Evolutionary conservation across 37 sponge, comb jelly and placozoan genomes (phyloP).

Genomic region (Axinella damicornis): DNA sequence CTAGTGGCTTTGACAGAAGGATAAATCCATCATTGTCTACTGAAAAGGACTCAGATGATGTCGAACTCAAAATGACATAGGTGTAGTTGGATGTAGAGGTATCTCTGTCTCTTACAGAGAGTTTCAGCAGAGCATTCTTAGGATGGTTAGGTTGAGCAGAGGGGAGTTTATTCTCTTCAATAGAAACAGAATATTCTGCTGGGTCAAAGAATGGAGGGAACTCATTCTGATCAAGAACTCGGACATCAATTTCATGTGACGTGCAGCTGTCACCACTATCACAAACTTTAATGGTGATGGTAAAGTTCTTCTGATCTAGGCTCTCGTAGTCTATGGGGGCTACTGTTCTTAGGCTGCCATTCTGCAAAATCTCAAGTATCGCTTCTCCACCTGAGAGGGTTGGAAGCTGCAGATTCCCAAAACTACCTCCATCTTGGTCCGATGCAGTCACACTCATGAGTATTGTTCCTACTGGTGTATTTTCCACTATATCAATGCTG

Average conservation of each 20-base stretch:
- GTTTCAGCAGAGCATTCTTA: conserved; percentile 37
- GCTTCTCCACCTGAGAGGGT: not conserved
- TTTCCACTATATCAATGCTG: conserved; percentile 54
- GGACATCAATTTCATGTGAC: conserved; percentile 11
- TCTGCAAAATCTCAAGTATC: not conserved
- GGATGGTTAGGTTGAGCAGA: not conserved
- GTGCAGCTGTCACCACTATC: conserved; percentile 56
- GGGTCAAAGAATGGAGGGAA: conserved; percentile 38
- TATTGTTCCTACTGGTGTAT: conserved; percentile 28
- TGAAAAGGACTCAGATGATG: conserved; percentile 23
- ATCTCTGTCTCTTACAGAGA: conserved; percentile 6
- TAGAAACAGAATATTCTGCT: conserved; percentile 14
- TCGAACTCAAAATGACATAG: conserved; percentile 12
- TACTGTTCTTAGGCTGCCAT: conserved; percentile 13
- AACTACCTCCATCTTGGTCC: conserved; percentile 69
- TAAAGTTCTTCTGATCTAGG: not conserved
- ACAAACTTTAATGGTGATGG: conserved; percentile 44
- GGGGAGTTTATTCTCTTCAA: conserved; percentile 32
- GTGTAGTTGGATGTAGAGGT: not conserved
- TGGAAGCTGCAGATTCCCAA: conserved; percentile 7
- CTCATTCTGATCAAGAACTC: conserved; percentile 34
- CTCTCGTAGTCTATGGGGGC: conserved; percentile 44
- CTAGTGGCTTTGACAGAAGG: conserved; percentile 31
- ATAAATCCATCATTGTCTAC: conserved; percentile 47
- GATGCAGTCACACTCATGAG: conserved; percentile 34